A percentile compares a stretch with the other conserved stretches of the same genome.
phyloP scores from a whole-genome alignment of 2,888 invertebrate genomes.

The Eledona agricola region DNA sequence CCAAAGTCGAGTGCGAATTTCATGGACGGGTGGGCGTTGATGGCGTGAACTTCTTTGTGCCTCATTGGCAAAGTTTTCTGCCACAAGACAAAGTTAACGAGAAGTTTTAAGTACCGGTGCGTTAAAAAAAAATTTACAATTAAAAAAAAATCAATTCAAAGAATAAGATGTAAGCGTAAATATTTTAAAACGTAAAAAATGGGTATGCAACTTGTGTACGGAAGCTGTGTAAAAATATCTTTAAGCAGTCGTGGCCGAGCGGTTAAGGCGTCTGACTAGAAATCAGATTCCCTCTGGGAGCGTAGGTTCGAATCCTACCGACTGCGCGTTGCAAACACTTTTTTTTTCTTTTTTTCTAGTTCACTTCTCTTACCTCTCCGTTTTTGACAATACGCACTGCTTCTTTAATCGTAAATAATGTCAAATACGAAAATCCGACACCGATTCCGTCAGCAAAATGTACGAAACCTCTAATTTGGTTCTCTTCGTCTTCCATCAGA shows the following conservation, averaged over 20 bases:
- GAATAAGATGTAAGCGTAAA: too few species aligned
- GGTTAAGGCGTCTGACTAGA: slow-evolving; percentile 91
- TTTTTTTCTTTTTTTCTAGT: slow-evolving; percentile 16
- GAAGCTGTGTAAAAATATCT: too few species aligned
- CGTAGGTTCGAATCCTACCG: slow-evolving; percentile 92
- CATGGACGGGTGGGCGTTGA: slow-evolving; percentile 77
- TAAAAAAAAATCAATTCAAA: too few species aligned
- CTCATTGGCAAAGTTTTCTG: slow-evolving; percentile 80
- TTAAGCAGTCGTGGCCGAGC: slow-evolving; percentile 83
- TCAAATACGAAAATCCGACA: slow-evolving; percentile 78
- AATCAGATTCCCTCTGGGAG: slow-evolving; percentile 91
- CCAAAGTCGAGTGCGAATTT: slow-evolving; percentile 82
- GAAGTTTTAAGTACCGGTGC: too few species aligned
- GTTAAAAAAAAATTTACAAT: slow-evolving; percentile 7
- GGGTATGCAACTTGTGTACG: too few species aligned
- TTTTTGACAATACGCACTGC: slow-evolving; percentile 83
- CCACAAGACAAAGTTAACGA: slow-evolving; percentile 41
- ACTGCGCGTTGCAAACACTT: slow-evolving; percentile 68
- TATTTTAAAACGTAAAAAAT: too few species aligned
- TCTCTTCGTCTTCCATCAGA: slow-evolving; percentile 82
- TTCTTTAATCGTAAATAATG: slow-evolving; percentile 80
- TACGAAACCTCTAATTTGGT: slow-evolving; percentile 79
- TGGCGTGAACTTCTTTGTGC: slow-evolving; percentile 81
- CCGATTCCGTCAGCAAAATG: slow-evolving; percentile 81
- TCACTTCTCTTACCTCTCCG: slow-evolving; percentile 70